A percentile compares a stretch with the other conserved stretches of the same genome.
Evolutionary conservation across 1,140 invertebrate genomes (phyloP).

Genomic region (Zaprionus gabonicus): DNA sequence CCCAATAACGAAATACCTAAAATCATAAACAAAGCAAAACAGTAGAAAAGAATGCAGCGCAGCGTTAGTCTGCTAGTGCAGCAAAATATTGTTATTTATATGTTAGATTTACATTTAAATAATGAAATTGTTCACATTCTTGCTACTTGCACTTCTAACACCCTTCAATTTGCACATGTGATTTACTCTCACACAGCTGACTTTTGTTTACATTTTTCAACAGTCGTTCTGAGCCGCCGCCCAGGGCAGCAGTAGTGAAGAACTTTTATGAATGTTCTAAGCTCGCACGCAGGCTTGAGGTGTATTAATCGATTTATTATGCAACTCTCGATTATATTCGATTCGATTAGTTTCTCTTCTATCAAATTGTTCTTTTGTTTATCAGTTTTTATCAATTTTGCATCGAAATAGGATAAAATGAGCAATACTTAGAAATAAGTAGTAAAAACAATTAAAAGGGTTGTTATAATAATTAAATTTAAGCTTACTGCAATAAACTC

Average conservation of each 20-base stretch:
- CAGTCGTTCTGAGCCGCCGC: conserved; percentile 6
- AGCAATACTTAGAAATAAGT: not conserved
- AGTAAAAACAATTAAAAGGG: not conserved
- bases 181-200: conserved; percentile 35
- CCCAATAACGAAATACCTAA: conserved; percentile 44
- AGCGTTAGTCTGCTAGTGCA: not conserved
- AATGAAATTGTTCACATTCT: conserved; percentile 2
- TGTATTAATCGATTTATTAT: not conserved
- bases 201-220: conserved; percentile 51
- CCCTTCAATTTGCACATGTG: conserved; percentile 1
- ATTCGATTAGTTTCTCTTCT: not conserved
- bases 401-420: not conserved
- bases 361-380: too few relatives aligned
- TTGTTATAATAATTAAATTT: not conserved
- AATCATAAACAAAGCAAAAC: conserved; percentile 20
- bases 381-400: too few relatives aligned
- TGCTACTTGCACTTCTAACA: not conserved
- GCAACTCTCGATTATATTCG: not conserved
- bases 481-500: too few relatives aligned
- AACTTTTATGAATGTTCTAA: not conserved
- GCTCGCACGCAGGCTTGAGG: not conserved
- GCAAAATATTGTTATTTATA: not conserved
- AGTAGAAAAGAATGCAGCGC: conserved; percentile 4
- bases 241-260: conserved; percentile 22
- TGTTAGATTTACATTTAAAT: not conserved